Conservation (phyloP, 35 echinoderm and acorn worm genomes). For the Ophiothrix spiculata region DNA sequence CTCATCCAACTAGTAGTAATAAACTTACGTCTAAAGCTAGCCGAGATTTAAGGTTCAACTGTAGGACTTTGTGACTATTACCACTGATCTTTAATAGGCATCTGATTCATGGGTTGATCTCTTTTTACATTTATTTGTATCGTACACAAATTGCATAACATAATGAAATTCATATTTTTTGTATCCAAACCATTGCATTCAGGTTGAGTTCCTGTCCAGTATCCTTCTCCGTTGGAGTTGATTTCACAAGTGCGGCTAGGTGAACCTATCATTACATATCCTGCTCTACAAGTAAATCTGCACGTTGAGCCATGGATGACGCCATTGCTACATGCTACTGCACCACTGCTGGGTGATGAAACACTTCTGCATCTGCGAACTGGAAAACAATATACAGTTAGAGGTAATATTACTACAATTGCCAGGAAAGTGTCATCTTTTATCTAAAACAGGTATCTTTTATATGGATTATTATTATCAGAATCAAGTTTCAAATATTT, state of each 20-base stretch:
- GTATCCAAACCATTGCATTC: neutral
- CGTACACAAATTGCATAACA: neutral
- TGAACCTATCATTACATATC: constrained; percentile 30
- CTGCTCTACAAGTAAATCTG: constrained; percentile 45
- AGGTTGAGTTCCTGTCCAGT: constrained; percentile 12
- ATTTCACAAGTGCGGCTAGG: constrained; percentile 25
- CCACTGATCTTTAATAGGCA: no score
- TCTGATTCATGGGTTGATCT: no score
- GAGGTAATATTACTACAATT: no score
- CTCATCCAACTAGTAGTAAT: no score
- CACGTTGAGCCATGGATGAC: constrained; percentile 44
- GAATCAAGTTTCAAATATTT: no score
- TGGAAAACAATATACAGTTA: neutral
- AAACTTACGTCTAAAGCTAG: no score
- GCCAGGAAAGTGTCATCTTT: no score
- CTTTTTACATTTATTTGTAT: no score
- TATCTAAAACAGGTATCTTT: no score
- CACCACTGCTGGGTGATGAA: constrained; percentile 40
- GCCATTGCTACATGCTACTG: constrained; percentile 22
- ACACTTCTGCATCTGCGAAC: constrained; percentile 45
- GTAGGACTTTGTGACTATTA: no score
- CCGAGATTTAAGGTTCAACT: no score
- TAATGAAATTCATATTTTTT: neutral
- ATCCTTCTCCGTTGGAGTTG: neutral
- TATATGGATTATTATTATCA: no score